Base-by-base conservation (phyloP, 30 jellyfish, hydroid and myxozoan genomes). In the Cassiopea xamachana region DNA sequence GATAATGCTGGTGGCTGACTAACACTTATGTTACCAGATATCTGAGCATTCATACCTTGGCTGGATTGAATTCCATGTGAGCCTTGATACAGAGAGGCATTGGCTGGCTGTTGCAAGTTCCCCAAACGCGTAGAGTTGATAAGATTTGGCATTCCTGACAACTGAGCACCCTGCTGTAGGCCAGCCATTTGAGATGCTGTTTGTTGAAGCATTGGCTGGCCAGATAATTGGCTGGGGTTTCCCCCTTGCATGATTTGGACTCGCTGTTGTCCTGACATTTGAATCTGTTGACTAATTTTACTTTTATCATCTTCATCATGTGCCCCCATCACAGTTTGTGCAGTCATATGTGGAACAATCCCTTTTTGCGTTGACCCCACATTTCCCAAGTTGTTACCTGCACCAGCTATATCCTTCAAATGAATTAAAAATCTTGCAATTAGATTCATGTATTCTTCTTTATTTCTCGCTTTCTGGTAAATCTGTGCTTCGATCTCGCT, bases 361-460 rank as follows among this genome's bases (percentile, higher is more conserved):
- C 90, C 95, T 45, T 80, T 51, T 39, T 88, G 95, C 14, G 95
- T 27, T 46, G 90, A 83, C 13, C 78, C 87, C 16, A 88, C 89
- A 60, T 88, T 88, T 2, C 95, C 86, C 89, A 79, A 45, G 47
- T 80, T 88, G 59, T 88, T 88, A 15, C 90, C 74, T 15, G 95
- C 91, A 6, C 81, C 85, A 45, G 85, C 44, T n/a, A 88, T 90
- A 12, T 88, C 95, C 69, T 88, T 88, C 27, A 88, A 71, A 47
- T 88, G 95, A 2, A 88, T 82, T 15, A 88, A 59, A 47, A 88
- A 79, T 60, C 95, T 88, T 9, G 95, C 85, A 14, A 70, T 67
- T 14, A 79, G 74, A 70, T 88, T 88, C 90, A 88, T 77, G 60
- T 88, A 88, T 70, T 88, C 95, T 50, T 88, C 95, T 68, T 69